Conservation (phyloP, 2,888 invertebrate genomes). For the Sisyra nigra region DNA sequence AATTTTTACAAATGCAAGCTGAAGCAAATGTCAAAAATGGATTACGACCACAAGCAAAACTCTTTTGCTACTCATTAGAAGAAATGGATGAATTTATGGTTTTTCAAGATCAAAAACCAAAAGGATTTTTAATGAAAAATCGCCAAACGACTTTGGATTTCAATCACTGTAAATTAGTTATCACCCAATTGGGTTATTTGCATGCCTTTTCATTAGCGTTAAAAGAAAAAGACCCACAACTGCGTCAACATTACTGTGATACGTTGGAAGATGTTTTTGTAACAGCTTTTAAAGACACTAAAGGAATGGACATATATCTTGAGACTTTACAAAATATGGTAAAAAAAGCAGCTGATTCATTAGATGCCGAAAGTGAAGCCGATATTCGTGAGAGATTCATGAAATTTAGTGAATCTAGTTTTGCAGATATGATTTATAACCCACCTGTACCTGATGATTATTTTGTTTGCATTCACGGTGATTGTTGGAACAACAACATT, state of each 20-base stretch:
- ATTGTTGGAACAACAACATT: constrained; percentile 21
- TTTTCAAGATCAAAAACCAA: constrained; percentile 2
- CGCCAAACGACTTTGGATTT: constrained; percentile 3
- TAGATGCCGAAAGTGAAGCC: neutral
- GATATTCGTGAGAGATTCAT: neutral
- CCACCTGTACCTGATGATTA: constrained; percentile 6
- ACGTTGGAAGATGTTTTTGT: neutral
- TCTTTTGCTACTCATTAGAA: neutral
- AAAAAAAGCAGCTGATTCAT: neutral
- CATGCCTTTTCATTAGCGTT: constrained; percentile 4
- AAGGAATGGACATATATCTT: neutral
- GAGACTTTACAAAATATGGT: neutral
- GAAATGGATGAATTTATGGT: constrained; percentile 4
- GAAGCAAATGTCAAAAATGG: constrained; percentile 7
- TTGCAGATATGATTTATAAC: neutral
- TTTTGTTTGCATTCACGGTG: constrained; percentile 17
- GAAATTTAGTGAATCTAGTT: neutral
- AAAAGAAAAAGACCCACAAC: neutral
- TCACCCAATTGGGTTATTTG: neutral
- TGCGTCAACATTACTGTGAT: neutral
- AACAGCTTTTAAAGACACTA: neutral
- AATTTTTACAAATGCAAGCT: constrained; percentile 10
- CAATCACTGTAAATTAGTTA: constrained; percentile 4
- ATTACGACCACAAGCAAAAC: neutral
- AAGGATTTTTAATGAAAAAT: constrained; percentile 2